These are phyloP conservation scores for Archegozetes longisetosus DNA, from an alignment of 1,140 invertebrate species.

Conservation along the genomic window DNA sequence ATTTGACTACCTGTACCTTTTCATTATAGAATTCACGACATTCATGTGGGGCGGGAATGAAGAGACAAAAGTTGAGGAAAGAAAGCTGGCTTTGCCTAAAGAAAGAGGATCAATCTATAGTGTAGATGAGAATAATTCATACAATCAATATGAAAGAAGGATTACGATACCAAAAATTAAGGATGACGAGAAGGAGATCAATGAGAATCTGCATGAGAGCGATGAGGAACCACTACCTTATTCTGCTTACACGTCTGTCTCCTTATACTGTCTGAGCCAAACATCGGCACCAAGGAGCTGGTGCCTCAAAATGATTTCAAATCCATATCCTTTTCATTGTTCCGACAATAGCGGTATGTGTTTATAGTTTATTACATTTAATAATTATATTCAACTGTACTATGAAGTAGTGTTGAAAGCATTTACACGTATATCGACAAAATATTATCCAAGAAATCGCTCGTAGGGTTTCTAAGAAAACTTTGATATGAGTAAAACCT, in stretches of 20 bases:
- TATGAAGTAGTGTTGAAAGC: too few species aligned
- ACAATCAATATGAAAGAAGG: background rate
- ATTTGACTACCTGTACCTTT: too few species aligned
- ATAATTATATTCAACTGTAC: background rate
- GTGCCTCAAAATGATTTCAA: slow-evolving; percentile 87
- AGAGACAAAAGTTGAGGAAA: background rate
- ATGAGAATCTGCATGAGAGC: background rate
- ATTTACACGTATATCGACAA: too few species aligned
- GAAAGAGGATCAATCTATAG: background rate
- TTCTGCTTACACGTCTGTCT: slow-evolving; percentile 61
- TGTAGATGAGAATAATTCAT: too few species aligned
- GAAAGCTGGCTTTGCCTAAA: background rate
- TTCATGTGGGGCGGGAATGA: background rate
- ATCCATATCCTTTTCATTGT: slow-evolving; percentile 87
- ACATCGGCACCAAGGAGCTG: slow-evolving; percentile 64
- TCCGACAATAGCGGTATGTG: background rate
- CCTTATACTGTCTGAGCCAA: slow-evolving; percentile 65
- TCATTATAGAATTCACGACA: background rate
- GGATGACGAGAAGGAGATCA: background rate
- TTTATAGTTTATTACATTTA: background rate
- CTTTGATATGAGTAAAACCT: background rate
- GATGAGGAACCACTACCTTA: slow-evolving; percentile 50
- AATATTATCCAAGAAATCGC: too few species aligned
- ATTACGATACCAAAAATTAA: background rate
- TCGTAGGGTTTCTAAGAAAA: too few species aligned